Evolutionary conservation across 2,888 invertebrate species (phyloP).

Genomic region (Ceriagrion tenellum): DNA sequence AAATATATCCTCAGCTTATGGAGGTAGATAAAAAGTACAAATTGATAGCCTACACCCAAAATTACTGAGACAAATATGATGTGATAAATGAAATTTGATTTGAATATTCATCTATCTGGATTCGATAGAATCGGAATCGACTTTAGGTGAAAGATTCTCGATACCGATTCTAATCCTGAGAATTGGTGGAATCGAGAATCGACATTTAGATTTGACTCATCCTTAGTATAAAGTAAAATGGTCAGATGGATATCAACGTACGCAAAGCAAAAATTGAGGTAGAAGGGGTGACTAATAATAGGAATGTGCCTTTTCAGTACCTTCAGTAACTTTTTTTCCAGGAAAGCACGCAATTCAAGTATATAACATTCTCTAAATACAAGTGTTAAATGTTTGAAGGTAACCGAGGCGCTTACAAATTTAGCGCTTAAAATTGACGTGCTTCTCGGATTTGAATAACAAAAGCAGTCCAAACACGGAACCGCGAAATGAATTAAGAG

Average conservation of each 20-base stretch:
- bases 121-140: too few relatives aligned
- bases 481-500: background rate
- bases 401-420: background rate
- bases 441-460: background rate
- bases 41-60: too few relatives aligned
- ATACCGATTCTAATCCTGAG: too few relatives aligned
- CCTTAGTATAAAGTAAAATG: background rate
- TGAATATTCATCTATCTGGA: too few relatives aligned
- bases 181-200: too few relatives aligned
- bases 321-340: background rate
- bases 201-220: too few relatives aligned
- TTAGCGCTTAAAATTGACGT: background rate
- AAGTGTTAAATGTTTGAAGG: background rate
- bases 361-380: background rate
- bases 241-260: background rate
- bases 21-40: too few relatives aligned
- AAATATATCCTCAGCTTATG: too few relatives aligned
- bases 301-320: background rate
- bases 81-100: too few relatives aligned
- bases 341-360: background rate
- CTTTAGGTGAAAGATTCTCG: too few relatives aligned
- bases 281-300: background rate
- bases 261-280: background rate
- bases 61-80: too few relatives aligned
- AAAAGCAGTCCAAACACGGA: background rate